Conservation (phyloP, 2,113 vertebrate species). For the Prunella himalayana region DNA sequence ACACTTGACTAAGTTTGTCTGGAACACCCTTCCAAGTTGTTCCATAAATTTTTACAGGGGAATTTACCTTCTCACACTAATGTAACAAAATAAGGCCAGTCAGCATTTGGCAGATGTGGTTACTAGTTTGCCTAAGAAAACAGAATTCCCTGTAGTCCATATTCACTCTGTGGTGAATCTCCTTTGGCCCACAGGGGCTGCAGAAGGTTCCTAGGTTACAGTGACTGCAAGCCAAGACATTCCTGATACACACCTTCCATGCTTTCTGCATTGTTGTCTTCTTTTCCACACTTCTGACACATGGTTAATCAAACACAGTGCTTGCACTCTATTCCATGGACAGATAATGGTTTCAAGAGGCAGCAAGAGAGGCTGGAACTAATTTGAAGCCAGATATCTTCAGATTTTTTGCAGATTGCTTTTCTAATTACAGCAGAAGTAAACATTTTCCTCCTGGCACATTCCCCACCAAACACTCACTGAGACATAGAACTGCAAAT, state of each 20-base stretch:
- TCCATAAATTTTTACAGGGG: not conserved
- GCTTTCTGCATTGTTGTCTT: not conserved
- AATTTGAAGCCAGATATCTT: not conserved
- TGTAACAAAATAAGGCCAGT: not conserved
- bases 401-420: constrained; percentile 7
- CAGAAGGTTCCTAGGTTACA: not conserved
- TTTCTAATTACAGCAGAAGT: constrained; percentile 16
- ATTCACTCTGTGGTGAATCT: not conserved
- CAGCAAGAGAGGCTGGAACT: not conserved
- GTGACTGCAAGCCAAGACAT: not conserved
- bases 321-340: not conserved
- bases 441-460: not conserved
- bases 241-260: not conserved
- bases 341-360: not conserved
- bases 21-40: not conserved
- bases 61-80: not conserved
- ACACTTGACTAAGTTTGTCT: not conserved
- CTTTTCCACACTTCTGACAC: not conserved
- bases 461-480: not conserved
- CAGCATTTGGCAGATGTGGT: not conserved
- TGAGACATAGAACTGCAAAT: not conserved
- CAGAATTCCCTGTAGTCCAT: not conserved
- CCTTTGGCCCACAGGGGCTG: not conserved
- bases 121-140: not conserved
- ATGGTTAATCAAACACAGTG: not conserved